phyloP scores from a whole-genome alignment of 2,797 vertebrate species.

The Enoplosus armatus region DNA sequence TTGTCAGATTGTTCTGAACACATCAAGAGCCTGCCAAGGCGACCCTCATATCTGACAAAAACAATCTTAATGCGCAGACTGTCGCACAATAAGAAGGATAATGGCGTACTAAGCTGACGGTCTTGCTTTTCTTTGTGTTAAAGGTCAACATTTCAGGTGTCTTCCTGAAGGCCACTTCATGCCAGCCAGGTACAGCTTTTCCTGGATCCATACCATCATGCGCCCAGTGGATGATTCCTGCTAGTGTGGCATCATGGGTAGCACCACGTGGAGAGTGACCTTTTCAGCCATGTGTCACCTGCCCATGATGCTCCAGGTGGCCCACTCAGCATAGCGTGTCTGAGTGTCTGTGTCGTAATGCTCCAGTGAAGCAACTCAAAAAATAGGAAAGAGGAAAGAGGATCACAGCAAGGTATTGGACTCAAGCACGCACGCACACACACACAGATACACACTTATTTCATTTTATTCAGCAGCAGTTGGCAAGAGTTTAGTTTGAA shows the following conservation, averaged over 20 bases:
- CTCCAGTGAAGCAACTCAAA: constrained; percentile 51
- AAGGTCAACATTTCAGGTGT: constrained; percentile 58
- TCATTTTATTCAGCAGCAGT: neutral
- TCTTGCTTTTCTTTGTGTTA: constrained; percentile 36
- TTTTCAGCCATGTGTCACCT: constrained; percentile 78
- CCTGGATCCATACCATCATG: constrained; percentile 46
- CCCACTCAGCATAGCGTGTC: constrained; percentile 46
- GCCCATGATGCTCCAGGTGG: constrained; percentile 57
- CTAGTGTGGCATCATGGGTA: constrained; percentile 44
- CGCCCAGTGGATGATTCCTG: constrained; percentile 51
- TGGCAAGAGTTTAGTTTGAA: constrained; percentile 13
- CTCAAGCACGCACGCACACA: neutral
- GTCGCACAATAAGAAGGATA: constrained; percentile 5
- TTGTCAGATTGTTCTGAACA: constrained; percentile 30
- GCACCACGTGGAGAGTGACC: constrained; percentile 69
- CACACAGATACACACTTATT: neutral
- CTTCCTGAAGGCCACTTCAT: constrained; percentile 40
- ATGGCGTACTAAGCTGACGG: neutral
- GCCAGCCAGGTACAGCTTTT: constrained; percentile 21
- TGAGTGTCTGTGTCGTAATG: constrained; percentile 60
- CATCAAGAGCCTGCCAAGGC: constrained; percentile 46
- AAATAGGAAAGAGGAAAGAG: neutral
- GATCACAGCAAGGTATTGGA: constrained; percentile 12
- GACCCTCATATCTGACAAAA: constrained; percentile 27
- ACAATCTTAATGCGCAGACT: constrained; percentile 13